These are phyloP conservation scores for Ancistrus triradiatus DNA, from an alignment of 2,113 vertebrate genomes.

Conservation along the genomic window DNA sequence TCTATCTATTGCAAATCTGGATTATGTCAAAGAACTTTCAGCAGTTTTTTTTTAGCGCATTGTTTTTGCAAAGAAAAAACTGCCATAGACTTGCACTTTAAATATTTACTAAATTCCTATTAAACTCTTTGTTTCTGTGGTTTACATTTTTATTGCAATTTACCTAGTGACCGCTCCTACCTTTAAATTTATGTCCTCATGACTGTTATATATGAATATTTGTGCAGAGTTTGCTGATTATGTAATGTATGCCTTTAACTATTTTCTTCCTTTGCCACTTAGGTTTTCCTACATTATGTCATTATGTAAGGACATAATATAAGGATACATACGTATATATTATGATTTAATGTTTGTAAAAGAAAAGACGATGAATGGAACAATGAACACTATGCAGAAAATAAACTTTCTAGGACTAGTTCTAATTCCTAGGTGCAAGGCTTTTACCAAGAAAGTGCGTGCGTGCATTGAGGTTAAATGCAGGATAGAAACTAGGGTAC, in stretches of 20 bases:
- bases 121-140: conserved; percentile 64
- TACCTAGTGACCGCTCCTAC: conserved; percentile 74
- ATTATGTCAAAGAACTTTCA: conserved; percentile 52
- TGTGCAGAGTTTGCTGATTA: conserved; percentile 68
- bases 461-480: not conserved
- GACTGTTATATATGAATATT: conserved; percentile 73
- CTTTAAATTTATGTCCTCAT: conserved; percentile 75
- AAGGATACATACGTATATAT: conserved; percentile 15
- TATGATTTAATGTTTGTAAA: conserved; percentile 19
- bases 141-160: conserved; percentile 73
- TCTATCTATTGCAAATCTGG: conserved; percentile 66
- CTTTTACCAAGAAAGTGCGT: conserved; percentile 16
- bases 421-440: conserved; percentile 26
- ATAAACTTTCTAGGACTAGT: conserved; percentile 33
- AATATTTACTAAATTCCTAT: conserved; percentile 66
- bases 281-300: conserved; percentile 54
- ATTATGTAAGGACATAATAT: conserved; percentile 63
- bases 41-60: conserved; percentile 51
- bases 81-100: conserved; percentile 82
- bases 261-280: conserved; percentile 58
- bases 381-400: conserved; percentile 47
- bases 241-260: conserved; percentile 66
- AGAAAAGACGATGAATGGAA: conserved; percentile 23
- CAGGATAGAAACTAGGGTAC: conserved; percentile 9
- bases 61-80: conserved; percentile 63